A percentile compares a stretch with the other conserved stretches of the same genome.
Conservation (phyloP, 2,797 vertebrate genomes). For the Sebastes glaucus region DNA sequence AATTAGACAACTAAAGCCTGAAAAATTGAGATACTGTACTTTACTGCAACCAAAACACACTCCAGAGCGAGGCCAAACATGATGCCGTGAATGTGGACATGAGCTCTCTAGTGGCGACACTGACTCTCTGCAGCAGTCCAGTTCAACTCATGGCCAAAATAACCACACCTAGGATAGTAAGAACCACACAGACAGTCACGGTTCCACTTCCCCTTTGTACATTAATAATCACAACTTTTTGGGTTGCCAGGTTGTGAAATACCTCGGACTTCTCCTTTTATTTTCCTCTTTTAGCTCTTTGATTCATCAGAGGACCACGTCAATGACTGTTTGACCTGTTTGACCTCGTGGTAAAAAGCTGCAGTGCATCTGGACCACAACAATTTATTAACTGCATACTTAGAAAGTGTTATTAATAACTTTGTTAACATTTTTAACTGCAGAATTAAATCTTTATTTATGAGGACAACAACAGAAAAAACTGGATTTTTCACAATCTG, state of each 20-base stretch:
- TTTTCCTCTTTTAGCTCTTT: neutral
- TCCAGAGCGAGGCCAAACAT: neutral
- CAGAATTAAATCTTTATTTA: neutral
- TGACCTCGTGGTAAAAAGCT: neutral
- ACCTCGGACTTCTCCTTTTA: no score
- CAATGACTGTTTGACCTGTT: neutral
- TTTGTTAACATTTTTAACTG: neutral
- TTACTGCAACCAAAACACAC: constrained; percentile 5
- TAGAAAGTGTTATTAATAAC: neutral
- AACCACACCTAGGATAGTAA: neutral
- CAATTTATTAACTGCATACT: neutral
- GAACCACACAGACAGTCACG: neutral
- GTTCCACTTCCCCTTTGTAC: neutral
- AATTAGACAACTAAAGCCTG: neutral
- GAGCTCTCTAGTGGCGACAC: constrained; percentile 27
- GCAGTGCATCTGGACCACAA: neutral
- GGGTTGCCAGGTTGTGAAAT: neutral
- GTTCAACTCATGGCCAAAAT: neutral
- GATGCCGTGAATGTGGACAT: neutral
- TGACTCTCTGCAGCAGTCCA: neutral
- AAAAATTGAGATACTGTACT: neutral
- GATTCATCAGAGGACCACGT: neutral
- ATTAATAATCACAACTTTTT: neutral
- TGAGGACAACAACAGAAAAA: neutral
- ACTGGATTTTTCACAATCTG: neutral